Evolutionary conservation across 2,797 vertebrate genomes (phyloP).

Genomic region (Micromesistius poutassou): DNA sequence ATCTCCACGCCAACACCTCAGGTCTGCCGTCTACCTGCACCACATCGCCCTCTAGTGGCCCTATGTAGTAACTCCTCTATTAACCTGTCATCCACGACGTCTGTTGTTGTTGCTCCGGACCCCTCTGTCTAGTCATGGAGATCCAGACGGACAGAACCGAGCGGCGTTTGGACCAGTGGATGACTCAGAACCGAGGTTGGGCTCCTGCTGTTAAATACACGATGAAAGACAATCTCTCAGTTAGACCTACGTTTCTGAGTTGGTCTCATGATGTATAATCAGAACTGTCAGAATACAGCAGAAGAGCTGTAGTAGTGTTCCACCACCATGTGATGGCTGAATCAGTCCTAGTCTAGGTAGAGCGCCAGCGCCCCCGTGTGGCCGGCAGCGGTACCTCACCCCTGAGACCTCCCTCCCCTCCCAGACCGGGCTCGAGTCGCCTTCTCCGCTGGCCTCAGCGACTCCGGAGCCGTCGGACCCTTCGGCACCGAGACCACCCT

Average conservation of each 20-base stretch:
- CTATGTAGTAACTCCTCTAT: background rate
- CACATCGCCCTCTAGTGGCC: background rate
- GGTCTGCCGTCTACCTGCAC: background rate
- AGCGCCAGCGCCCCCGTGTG: too few species aligned
- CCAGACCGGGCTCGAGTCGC: constrained; percentile 43
- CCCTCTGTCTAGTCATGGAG: background rate
- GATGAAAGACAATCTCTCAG: background rate
- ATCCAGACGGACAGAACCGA: background rate
- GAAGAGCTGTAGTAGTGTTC: too few species aligned
- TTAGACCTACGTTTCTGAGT: background rate
- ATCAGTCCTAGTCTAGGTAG: too few species aligned
- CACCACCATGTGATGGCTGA: too few species aligned
- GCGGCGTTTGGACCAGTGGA: background rate
- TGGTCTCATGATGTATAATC: background rate
- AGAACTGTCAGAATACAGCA: too few species aligned
- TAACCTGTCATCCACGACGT: background rate
- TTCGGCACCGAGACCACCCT: constrained; percentile 56
- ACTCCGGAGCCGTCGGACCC: constrained; percentile 54
- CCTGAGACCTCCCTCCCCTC: background rate
- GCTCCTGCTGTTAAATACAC: background rate
- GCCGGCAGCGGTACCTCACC: background rate
- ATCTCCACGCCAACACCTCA: background rate
- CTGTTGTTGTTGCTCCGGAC: background rate
- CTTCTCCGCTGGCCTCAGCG: constrained; percentile 57
- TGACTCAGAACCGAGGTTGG: background rate